Evolutionary conservation across 2,797 vertebrate genomes (phyloP).

Genomic region (Harpagifer antarcticus): DNA sequence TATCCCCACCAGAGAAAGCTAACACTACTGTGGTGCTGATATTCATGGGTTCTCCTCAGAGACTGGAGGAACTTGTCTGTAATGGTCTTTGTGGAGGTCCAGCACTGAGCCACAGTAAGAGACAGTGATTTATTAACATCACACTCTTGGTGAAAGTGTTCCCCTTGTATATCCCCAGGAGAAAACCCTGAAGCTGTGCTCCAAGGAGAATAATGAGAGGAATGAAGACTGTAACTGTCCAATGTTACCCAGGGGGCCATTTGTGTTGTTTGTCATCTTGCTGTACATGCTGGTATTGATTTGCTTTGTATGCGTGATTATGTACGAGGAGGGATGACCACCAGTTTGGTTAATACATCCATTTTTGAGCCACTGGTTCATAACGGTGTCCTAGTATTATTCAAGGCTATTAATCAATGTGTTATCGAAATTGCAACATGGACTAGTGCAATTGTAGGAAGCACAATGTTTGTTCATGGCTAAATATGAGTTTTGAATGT

Average conservation of each 20-base stretch:
- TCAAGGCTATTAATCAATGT: too few relatives aligned
- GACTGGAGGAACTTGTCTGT: not conserved
- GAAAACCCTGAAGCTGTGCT: not conserved
- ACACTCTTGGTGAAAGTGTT: not conserved
- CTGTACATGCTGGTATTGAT: not conserved
- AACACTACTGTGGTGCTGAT: too few relatives aligned
- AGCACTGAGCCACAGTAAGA: not conserved
- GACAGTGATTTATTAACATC: conserved; percentile 6
- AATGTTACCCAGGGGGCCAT: not conserved
- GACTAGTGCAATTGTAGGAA: too few relatives aligned
- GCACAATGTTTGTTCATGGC: too few relatives aligned
- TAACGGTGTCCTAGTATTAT: too few relatives aligned
- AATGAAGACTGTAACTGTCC: not conserved
- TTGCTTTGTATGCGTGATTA: not conserved
- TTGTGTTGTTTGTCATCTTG: not conserved
- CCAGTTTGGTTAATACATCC: too few relatives aligned
- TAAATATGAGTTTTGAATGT: too few relatives aligned
- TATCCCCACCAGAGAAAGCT: not conserved
- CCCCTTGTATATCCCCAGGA: not conserved
- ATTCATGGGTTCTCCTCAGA: too few relatives aligned
- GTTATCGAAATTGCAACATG: too few relatives aligned
- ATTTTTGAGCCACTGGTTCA: too few relatives aligned
- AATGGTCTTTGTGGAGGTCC: not conserved
- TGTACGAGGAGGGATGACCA: not conserved
- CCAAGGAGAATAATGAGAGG: not conserved